Conservation (phyloP, 53 echinoderm and acorn worm species). For the Stichopus horrens region DNA sequence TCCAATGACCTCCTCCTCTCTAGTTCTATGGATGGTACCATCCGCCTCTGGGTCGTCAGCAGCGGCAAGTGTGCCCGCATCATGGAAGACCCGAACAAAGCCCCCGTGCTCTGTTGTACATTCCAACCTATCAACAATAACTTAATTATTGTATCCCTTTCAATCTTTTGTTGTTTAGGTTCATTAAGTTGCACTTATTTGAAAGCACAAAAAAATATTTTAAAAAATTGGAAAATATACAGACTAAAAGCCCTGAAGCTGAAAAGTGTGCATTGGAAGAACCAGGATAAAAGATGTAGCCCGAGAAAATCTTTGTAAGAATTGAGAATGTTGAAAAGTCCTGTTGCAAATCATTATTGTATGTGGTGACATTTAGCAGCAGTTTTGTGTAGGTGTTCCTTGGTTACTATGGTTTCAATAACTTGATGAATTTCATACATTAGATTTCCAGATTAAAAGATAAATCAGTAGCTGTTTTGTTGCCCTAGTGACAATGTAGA, state of each 20-base stretch:
- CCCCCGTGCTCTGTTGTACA: slow-evolving; percentile 70
- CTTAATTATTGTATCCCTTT: slow-evolving; percentile 98
- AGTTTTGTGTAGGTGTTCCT: no score
- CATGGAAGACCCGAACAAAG: slow-evolving; percentile 77
- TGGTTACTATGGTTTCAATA: no score
- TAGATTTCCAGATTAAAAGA: no score
- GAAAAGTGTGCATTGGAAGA: background rate
- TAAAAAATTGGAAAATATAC: background rate
- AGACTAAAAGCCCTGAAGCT: background rate
- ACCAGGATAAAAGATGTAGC: background rate
- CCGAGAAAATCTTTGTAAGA: no score
- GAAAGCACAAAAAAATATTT: no score
- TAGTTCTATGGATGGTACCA: slow-evolving; percentile 79
- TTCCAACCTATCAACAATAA: slow-evolving; percentile 98
- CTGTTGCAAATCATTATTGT: no score
- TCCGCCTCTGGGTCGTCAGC: slow-evolving; percentile 85
- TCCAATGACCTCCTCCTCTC: slow-evolving; percentile 96
- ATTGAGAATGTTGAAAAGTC: no score
- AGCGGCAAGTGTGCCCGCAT: slow-evolving; percentile 81
- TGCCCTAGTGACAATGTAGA: no score
- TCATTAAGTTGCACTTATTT: background rate
- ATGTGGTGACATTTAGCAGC: no score
- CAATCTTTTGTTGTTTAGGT: background rate
- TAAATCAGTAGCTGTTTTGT: no score
- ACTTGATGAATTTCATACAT: no score